Conservation (phyloP, 2,888 invertebrate genomes). For the Cistogaster globosa region DNA sequence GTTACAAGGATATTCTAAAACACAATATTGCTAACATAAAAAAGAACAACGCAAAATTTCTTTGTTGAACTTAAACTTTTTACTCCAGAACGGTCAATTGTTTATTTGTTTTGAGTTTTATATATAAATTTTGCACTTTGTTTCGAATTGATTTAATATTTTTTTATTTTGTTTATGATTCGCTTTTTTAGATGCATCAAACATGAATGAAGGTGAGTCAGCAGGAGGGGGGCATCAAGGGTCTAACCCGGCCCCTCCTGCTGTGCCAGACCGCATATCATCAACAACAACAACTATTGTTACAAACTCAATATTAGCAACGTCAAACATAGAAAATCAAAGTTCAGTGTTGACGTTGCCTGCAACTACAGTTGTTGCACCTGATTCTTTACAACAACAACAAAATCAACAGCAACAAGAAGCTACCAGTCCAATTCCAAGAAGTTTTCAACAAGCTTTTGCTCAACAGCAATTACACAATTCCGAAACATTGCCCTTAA, state of each 20-base stretch:
- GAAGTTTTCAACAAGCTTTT: slow-evolving; percentile 76
- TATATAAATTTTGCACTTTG: neutral
- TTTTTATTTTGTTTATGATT: neutral
- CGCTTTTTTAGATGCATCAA: slow-evolving; percentile 82
- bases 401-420: slow-evolving; percentile 71
- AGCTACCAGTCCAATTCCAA: slow-evolving; percentile 68
- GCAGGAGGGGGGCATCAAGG: slow-evolving; percentile 84
- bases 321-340: slow-evolving; percentile 57
- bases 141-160: neutral
- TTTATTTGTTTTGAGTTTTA: too few species aligned
- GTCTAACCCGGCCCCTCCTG: slow-evolving; percentile 83
- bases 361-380: slow-evolving; percentile 42
- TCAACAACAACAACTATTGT: slow-evolving; percentile 74
- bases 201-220: slow-evolving; percentile 84
- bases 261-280: slow-evolving; percentile 83
- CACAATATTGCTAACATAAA: too few species aligned
- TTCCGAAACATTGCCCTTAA: slow-evolving; percentile 40
- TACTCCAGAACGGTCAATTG: too few species aligned
- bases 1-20: too few species aligned
- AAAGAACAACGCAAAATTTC: too few species aligned
- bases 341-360: slow-evolving; percentile 44
- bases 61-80: too few species aligned
- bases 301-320: slow-evolving; percentile 63
- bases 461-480: slow-evolving; percentile 74
- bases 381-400: slow-evolving; percentile 67